phyloP scores from a whole-genome alignment of 2,113 vertebrate species.

The Amazona vittata region DNA sequence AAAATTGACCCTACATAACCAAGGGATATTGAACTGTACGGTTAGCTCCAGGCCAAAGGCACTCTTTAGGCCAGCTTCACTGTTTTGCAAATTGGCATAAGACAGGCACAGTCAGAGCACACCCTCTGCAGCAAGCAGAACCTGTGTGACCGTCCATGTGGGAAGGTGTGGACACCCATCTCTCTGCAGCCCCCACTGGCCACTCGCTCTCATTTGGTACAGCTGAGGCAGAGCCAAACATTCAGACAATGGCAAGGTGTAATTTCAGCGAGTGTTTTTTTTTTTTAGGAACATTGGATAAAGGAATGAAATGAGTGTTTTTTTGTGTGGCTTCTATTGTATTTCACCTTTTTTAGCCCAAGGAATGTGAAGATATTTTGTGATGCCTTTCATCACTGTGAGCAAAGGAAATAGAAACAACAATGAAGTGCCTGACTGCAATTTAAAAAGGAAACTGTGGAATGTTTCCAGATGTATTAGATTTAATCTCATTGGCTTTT shows the following conservation, averaged over 20 bases:
- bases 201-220: fast-evolving
- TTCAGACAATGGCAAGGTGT: too few relatives aligned
- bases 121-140: not conserved
- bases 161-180: not conserved
- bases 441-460: not conserved
- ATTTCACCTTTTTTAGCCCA: not conserved
- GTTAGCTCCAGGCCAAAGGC: not conserved
- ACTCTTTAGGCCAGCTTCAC: not conserved
- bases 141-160: too few relatives aligned
- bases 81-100: not conserved
- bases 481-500: not conserved
- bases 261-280: not conserved
- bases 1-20: not conserved
- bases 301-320: not conserved
- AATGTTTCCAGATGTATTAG: not conserved
- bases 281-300: not conserved
- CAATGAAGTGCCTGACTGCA: not conserved
- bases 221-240: not conserved
- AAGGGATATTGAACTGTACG: not conserved
- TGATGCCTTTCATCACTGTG: not conserved
- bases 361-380: not conserved
- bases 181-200: fast-evolving
- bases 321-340: not conserved
- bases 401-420: not conserved
- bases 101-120: not conserved